Percentiles rank a stretch among this genome's conserved stretches.
phyloP scores from a whole-genome alignment of 2,888 invertebrate species.

The Drosophila kuntzei region DNA sequence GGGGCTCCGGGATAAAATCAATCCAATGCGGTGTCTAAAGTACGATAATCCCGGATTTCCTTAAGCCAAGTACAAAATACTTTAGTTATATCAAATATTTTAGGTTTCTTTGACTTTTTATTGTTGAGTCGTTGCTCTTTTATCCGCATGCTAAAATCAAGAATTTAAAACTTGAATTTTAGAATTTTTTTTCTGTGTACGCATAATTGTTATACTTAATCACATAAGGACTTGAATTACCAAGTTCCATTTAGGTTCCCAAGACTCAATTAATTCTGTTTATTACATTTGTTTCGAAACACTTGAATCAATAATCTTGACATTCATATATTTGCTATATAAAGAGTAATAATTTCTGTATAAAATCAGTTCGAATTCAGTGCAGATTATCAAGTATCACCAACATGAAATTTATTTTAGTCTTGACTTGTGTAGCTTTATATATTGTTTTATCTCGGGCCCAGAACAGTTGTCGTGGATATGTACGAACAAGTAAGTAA shows the following conservation, averaged over 20 bases:
- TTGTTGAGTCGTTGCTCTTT: too few relatives aligned
- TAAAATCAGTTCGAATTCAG: neutral
- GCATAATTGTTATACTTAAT: too few relatives aligned
- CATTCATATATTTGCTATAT: constrained; percentile 5
- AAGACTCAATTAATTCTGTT: neutral
- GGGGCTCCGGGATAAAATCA: too few relatives aligned
- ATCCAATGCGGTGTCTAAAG: too few relatives aligned
- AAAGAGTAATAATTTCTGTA: neutral
- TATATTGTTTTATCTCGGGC: neutral
- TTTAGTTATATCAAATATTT: neutral
- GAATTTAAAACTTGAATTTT: too few relatives aligned
- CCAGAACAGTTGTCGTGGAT: constrained; percentile 22
- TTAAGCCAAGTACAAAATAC: too few relatives aligned
- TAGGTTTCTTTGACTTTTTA: too few relatives aligned
- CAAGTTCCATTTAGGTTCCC: neutral
- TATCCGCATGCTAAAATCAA: too few relatives aligned
- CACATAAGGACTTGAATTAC: too few relatives aligned
- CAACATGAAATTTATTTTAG: constrained; percentile 8
- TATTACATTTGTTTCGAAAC: neutral
- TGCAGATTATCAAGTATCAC: neutral
- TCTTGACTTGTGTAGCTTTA: neutral
- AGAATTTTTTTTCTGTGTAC: too few relatives aligned
- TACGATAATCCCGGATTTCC: too few relatives aligned
- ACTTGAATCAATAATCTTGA: neutral
- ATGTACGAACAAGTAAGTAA: constrained; percentile 18